Evolutionary conservation across 2,888 invertebrate species (phyloP), one percentile per base, ranked within the genome.

Genomic region (Hyalella azteca): DNA sequence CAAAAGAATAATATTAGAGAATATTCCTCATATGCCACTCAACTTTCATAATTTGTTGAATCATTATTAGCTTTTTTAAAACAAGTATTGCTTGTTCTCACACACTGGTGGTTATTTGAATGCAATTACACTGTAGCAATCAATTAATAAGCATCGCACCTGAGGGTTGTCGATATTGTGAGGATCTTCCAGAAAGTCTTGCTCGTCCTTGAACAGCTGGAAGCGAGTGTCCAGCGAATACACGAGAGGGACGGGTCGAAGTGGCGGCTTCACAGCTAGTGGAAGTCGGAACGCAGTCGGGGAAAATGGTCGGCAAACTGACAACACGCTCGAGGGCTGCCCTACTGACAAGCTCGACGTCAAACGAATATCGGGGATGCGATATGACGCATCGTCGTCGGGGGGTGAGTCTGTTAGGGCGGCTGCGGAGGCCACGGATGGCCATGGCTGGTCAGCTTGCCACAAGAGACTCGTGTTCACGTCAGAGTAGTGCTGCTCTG

Each of bases 151-250:
- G n/a, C n/a, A 15, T n/a, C 15, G 36, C 73, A 85, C 85, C 82
- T 85, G 79, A 41, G 82, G 77, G 41, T 85, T 82, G 36, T 81
- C 79, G 40, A 85, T 81, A 19, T 86, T 82, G 22, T 85, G 81
- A 15, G 87, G 88, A 79, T 87, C 86, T 79, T 85, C 78, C 0
- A 87, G 84, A 79, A 88, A 88, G 82, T 87, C 85, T 50, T 86
- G 85, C 75, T 86, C 86, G 81, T 87, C 87, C 80, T 88, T 88
- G 73, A 88, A 87, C 26, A 89, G 82, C 80, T 88, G 88, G 82
- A 88, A 88, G 49, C 87, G 86, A 5, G 88, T 89, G 84, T 88
- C 87, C 7, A 89, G 86, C 2, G 88, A 87, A 85, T 88, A 89
- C n/a, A 86, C 86, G 0, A 88, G 86, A 9, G 89, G 88, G 3